phyloP scores from a whole-genome alignment of 1,140 invertebrate species.

The Ceratina japonica region DNA sequence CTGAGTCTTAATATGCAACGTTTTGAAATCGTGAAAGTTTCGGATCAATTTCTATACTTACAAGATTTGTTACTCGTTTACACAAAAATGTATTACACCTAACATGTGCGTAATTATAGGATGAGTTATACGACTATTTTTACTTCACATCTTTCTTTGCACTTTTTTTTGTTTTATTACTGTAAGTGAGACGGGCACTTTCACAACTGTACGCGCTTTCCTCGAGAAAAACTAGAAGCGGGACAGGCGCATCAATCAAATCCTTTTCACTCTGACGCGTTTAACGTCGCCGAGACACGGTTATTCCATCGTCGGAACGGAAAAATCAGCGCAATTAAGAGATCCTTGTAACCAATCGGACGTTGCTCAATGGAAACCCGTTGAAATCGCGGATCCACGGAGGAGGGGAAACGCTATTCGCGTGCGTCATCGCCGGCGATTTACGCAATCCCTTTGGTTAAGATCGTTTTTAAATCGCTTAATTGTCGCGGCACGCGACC shows the following conservation, averaged over 20 bases:
- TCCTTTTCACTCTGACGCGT: neutral
- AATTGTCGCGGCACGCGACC: slow-evolving; percentile 31
- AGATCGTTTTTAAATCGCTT: slow-evolving; percentile 50
- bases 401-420: no score
- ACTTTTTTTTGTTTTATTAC: no score
- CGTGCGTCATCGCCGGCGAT: slow-evolving; percentile 25
- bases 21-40: neutral
- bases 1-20: no score
- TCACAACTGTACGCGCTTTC: no score
- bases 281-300: neutral
- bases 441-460: slow-evolving; percentile 22
- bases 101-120: no score
- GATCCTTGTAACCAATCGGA: slow-evolving; percentile 43
- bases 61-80: no score
- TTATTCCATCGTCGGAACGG: neutral
- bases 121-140: no score
- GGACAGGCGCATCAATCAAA: neutral
- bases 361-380: slow-evolving; percentile 9
- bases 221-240: neutral
- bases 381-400: slow-evolving; percentile 24
- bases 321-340: slow-evolving; percentile 40
- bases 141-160: no score
- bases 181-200: no score
- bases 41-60: neutral
- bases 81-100: no score